Conservation (phyloP, 2,797 vertebrate species). For the Acestrorhynchus altus region DNA sequence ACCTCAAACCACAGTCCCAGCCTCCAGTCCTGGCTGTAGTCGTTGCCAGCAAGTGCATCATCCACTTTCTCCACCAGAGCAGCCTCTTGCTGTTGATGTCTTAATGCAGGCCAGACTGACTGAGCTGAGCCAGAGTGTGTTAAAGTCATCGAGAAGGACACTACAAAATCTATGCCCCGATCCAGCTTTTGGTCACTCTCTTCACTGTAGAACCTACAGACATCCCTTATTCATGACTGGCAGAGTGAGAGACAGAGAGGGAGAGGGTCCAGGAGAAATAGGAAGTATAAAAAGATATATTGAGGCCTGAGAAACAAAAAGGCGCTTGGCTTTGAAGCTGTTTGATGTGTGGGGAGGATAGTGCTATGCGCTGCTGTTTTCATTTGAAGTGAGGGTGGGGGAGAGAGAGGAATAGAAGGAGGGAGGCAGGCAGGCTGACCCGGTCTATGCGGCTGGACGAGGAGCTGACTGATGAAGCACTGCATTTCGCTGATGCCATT, state of each 20-base stretch:
- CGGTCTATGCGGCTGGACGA: slow-evolving; percentile 43
- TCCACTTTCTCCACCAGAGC: slow-evolving; percentile 26
- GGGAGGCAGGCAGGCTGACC: slow-evolving; percentile 36
- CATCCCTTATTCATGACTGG: slow-evolving; percentile 50
- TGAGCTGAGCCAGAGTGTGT: slow-evolving; percentile 32
- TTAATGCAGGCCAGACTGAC: slow-evolving; percentile 51
- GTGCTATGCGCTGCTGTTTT: slow-evolving; percentile 42
- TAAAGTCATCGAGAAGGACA: slow-evolving; percentile 47
- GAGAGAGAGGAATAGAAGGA: slow-evolving; percentile 12
- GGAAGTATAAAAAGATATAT: slow-evolving; percentile 31
- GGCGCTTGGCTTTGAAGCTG: slow-evolving; percentile 49
- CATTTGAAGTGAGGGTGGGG: slow-evolving; percentile 23
- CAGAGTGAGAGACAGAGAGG: slow-evolving; percentile 37
- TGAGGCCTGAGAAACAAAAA: slow-evolving; percentile 48
- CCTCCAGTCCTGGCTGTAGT: slow-evolving; percentile 4
- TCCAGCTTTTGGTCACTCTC: slow-evolving; percentile 26
- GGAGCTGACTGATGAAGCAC: slow-evolving; percentile 48
- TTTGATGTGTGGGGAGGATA: slow-evolving; percentile 54
- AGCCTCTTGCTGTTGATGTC: slow-evolving; percentile 48
- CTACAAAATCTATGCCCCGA: slow-evolving; percentile 41
- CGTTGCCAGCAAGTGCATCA: slow-evolving; percentile 23
- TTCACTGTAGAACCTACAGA: slow-evolving; percentile 30
- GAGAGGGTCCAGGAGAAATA: slow-evolving; percentile 19
- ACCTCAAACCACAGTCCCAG: background rate
- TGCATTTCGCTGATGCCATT: slow-evolving; percentile 56